Base-by-base conservation (phyloP, 2,888 invertebrate species). In the Neoscelio sp. region DNA sequence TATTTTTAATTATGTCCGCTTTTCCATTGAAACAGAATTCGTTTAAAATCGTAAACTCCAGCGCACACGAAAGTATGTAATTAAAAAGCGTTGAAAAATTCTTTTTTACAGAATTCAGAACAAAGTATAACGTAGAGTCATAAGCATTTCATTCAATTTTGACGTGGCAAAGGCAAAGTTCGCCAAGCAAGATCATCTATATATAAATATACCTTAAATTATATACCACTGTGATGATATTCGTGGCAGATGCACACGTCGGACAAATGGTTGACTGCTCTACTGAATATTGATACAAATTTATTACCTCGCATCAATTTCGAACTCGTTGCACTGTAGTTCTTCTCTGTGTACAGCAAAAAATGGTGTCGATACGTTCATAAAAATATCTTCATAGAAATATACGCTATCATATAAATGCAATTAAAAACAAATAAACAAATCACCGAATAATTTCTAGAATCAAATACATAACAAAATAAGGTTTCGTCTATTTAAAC, bases 171-270 rank as follows among this genome's bases (percentile, higher is more conserved):
- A 62, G 28, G 46, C 28, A 50, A 56, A 71, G 18, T 23, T 44
- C 15, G 30, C 28, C n/a, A 67, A 35, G 12, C 26, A 18, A 42
- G 23, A 28, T 35, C 28, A 26, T 26, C 35, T 71, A 46, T 60
- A 42, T 70, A 71, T 60, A 60, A 62, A 62, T 54, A 44, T 46
- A 62, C 62, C 54, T 73, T 73, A 56, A 73, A 64, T 46, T 64
- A 48, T 54, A 73, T 38, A 54, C 38, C 28, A 5, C 50, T 13
- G 20, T 28, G 46, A 56, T 64, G 64, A 64, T 73, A 23, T 56
- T 54, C 56, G 30, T 17, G 2, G 70, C 42, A 30, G 50, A 60
- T 33, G 70, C 60, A 13, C 40, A 50, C 26, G 73, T 65, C 56
- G 48, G 56, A 73, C 73, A 65, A 73, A 73, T 56, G 64, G 56